Conservation (phyloP, 1,140 invertebrate species). For the Lordiphosa clarofinis region DNA sequence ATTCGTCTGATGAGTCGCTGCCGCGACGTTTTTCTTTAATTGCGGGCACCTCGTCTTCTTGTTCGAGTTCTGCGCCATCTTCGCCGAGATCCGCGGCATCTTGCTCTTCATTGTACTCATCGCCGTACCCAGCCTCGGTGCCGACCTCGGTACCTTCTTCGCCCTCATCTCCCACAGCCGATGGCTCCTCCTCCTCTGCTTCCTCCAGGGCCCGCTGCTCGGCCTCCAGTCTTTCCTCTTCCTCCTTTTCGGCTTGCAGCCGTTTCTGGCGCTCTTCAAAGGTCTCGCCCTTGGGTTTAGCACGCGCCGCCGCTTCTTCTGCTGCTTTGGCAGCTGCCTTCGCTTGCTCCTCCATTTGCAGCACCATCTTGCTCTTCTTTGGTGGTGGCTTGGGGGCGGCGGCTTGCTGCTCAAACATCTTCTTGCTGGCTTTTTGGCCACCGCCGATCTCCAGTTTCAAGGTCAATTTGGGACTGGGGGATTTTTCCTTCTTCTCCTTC, state of each 20-base stretch:
- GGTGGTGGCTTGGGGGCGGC: constrained; percentile 70
- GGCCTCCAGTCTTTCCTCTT: constrained; percentile 63
- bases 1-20: constrained; percentile 72
- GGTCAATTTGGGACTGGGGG: constrained; percentile 74
- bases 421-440: constrained; percentile 74
- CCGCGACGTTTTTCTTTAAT: constrained; percentile 54
- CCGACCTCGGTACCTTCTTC: constrained; percentile 52
- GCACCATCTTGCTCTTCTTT: constrained; percentile 76
- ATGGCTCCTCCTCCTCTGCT: constrained; percentile 61
- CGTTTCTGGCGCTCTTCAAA: constrained; percentile 75
- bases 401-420: constrained; percentile 74
- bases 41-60: constrained; percentile 35
- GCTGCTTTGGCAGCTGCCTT: constrained; percentile 70
- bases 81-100: constrained; percentile 15
- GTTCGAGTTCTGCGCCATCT: constrained; percentile 50
- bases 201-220: constrained; percentile 59
- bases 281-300: constrained; percentile 75
- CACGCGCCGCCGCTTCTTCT: constrained; percentile 62
- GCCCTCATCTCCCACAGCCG: constrained; percentile 37
- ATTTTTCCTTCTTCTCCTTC: constrained; percentile 78
- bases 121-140: constrained; percentile 31
- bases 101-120: constrained; percentile 48
- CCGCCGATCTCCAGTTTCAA: constrained; percentile 78
- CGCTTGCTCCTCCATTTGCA: constrained; percentile 78
- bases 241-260: constrained; percentile 67